Base-by-base conservation (phyloP, 2,113 vertebrate species). In the Pluvianellus socialis region DNA sequence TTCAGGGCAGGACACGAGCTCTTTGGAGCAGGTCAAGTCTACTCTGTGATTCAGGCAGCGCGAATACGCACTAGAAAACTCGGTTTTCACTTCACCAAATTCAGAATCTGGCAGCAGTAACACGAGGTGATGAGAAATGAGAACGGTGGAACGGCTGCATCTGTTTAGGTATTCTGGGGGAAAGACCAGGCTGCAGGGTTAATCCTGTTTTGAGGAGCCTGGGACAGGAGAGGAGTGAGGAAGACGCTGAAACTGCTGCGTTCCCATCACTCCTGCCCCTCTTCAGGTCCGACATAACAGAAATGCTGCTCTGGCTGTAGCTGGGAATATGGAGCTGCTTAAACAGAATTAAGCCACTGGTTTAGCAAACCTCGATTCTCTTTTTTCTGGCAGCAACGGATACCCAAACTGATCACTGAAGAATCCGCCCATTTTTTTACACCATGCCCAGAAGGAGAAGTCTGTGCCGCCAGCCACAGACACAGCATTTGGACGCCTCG, bases 401-500 rank as follows among this genome's bases (percentile, higher is more conserved):
- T 17, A 70, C 49, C 21, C 38, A 77, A 38, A 35, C 0, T 1
- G 70, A 53, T 52, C 30, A 26, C 33, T 20, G 55, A 63, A 58
- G 38, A n/a, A 47, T 52, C 23, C 45, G 47, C 35, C 15, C 14
- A 0, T 4, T 23, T 44, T 42, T 49, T 68, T 67, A 47, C 23
- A 8, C 24, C 5, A 45, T 14, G 35, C 24, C 9, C 6, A 49
- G 80, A 45, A 38, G 14, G 33, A n/a, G 12, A 58, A 18, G 14
- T 26, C 63, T 7, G 7, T 23, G 53, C 47, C 12, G 3, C 9
- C 3, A 40, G 75, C 44, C 20, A 30, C 2, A 16, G 26, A 9
- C 16, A 6, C 9, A 7, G 16, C 2, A 22, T 2, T 14, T 28
- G 49, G 38, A 9, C 10, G 14, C 18, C 38, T 10, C 3, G 8